Evolutionary conservation across 2,797 vertebrate species (phyloP), one percentile per base, ranked within the genome.

Genomic region (Ibycter americanus): DNA sequence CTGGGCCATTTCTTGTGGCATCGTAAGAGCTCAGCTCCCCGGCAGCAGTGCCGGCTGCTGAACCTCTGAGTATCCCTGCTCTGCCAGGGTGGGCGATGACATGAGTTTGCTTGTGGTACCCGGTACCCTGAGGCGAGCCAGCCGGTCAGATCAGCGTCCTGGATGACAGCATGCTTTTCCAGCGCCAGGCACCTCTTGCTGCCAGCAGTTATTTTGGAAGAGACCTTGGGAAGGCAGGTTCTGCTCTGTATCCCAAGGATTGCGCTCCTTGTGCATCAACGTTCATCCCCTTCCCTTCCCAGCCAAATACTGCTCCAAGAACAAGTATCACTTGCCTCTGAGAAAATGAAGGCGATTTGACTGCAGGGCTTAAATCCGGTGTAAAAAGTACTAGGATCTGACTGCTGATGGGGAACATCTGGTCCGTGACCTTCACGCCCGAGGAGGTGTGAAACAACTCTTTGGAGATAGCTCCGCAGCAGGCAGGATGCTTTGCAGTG

Each of bases 381-480:
- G 65, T 85, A 22, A 83, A 84, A 67, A 4, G 18, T 32, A 32
- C 76, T 34, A 4, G 95, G 66, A 51, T 15, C 18, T 44, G 91
- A 47, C 34, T 36, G 89, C 52, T 61, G 89, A 68, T 42, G 79
- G 81, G 54, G 76, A 92, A 92, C 87, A 91, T 66, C 90, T 96
- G 96, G 58, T 32, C 52, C 15, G 90, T 58, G 94, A 93, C 95
- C 76, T 54, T 7, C 5, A 2, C 0, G 8, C 79, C 63, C 12
- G 0, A 5, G 36, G 40, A 96, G 82, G 87, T 86, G 88, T 38
- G 73, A 79, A 81, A 79, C 4, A 49, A 8, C 29, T 38, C 72
- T 5, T 38, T 5, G 44, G 90, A 68, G 79, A 22, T 5, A 4
- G 8, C 55, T 58, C 11, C 1, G 10, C 59, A 23, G 83, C 74